These are phyloP conservation scores for Zaprionus capensis DNA, from an alignment of 1,140 invertebrate species.

Conservation along the genomic window DNA sequence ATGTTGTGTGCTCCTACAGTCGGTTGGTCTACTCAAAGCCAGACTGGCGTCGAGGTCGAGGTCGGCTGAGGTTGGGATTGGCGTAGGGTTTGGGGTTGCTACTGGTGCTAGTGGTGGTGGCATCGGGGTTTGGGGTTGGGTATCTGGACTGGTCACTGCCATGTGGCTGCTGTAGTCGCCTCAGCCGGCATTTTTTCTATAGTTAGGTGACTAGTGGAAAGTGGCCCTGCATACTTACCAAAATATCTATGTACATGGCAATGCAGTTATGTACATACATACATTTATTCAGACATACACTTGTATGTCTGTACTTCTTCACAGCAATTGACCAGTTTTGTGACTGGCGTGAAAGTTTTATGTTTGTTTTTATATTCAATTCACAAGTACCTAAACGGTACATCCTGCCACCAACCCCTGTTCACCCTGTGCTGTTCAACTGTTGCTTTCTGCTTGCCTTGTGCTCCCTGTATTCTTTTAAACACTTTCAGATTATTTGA, in stretches of 20 bases:
- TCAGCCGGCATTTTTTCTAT: slow-evolving; percentile 62
- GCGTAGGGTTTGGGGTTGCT: slow-evolving; percentile 3
- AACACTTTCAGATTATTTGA: slow-evolving; percentile 60
- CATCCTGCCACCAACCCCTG: not conserved
- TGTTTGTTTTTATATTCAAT: slow-evolving; percentile 81
- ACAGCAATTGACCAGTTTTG: slow-evolving; percentile 36
- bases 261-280: slow-evolving; percentile 20
- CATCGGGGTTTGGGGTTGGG: slow-evolving; percentile 2
- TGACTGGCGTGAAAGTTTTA: slow-evolving; percentile 66
- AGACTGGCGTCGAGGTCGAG: slow-evolving; percentile 59
- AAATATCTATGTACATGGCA: slow-evolving; percentile 16
- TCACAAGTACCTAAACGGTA: slow-evolving; percentile 60
- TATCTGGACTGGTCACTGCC: slow-evolving; percentile 51
- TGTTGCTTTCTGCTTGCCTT: slow-evolving; percentile 47
- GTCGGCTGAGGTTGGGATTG: slow-evolving; percentile 29
- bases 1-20: slow-evolving; percentile 61
- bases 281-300: slow-evolving; percentile 17
- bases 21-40: slow-evolving; percentile 65
- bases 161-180: slow-evolving; percentile 32
- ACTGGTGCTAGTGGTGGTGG: not conserved
- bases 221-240: slow-evolving; percentile 36
- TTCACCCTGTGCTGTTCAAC: slow-evolving; percentile 35
- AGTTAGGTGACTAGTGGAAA: slow-evolving; percentile 52
- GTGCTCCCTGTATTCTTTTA: slow-evolving; percentile 26
- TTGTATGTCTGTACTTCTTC: slow-evolving; percentile 10